Evolutionary conservation across 2,888 invertebrate species (phyloP).

Genomic region (Hypselothyrea guttata): DNA sequence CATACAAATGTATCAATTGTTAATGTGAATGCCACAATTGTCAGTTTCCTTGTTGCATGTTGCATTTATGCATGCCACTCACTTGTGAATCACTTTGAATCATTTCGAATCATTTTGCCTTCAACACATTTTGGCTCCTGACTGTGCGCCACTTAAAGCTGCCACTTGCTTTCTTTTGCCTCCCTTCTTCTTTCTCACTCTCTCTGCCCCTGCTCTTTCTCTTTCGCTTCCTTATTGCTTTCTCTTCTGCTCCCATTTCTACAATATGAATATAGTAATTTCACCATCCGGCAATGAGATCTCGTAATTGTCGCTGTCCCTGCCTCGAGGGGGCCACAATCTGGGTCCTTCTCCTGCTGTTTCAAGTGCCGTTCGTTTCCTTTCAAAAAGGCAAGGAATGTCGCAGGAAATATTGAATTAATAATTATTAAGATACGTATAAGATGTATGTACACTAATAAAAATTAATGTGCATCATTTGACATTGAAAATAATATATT

Average conservation of each 20-base stretch:
- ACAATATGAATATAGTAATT: constrained; percentile 39
- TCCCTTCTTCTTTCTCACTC: constrained; percentile 4
- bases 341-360: constrained; percentile 46
- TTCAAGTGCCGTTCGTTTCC: constrained; percentile 65
- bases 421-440: constrained; percentile 55
- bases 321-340: constrained; percentile 1
- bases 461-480: too few species aligned
- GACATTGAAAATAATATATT: too few species aligned
- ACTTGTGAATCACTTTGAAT: constrained; percentile 1
- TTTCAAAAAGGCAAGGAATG: constrained; percentile 5
- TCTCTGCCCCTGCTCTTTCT: neutral
- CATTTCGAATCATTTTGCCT: constrained; percentile 10
- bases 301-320: constrained; percentile 22
- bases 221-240: constrained; percentile 55
- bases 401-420: constrained; percentile 69
- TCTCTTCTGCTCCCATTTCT: constrained; percentile 70
- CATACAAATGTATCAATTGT: constrained; percentile 2
- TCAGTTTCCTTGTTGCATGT: constrained; percentile 38
- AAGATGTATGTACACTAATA: neutral
- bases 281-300: constrained; percentile 63
- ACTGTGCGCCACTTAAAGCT: constrained; percentile 46
- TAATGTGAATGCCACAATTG: constrained; percentile 45
- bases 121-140: constrained; percentile 48
- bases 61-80: constrained; percentile 53
- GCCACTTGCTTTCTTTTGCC: constrained; percentile 2